Base-by-base conservation (phyloP, 2,888 invertebrate genomes). In the Trissolcus japonicus region DNA sequence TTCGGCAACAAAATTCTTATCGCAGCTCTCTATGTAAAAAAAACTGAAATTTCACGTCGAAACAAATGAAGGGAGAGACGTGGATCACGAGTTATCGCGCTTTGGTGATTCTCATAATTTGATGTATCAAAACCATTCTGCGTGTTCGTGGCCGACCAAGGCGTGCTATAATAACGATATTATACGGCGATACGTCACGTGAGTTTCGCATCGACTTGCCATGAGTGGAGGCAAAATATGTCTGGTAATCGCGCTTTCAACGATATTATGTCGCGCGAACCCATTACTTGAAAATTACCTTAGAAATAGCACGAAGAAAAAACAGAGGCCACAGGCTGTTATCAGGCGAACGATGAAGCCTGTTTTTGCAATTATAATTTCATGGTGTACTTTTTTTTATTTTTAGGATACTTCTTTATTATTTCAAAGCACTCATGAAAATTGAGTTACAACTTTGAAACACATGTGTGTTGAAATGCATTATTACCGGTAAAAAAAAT, bases 101-200 rank as follows among this genome's bases (percentile, higher is more conserved):
- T 62, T 69, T 71, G 65, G 78, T 59, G 74, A 74, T 78, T 74
- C 56, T 61, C 55, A 68, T 79, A 79, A 79, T 79, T 73, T 76
- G 76, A 79, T 76, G 76, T 76, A 79, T 78, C 75, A 72, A 69
- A 75, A 76, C 60, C 61, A 56, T 72, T 68, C 78, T 72, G 72
- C 72, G 75, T 72, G 78, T 75, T 78, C 63, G 60, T 40, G 63
- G 78, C 55, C 71, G 59, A 71, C 69, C 77, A 56, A 55, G 66
- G 76, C 55, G 72, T 63, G 71, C 71, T 75, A 78, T 75, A 71
- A 75, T 74, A 78, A 74, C 74, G 74, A 78, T 78, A 78, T 78
- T 78, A 78, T 75, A 80, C 76, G 77, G 76, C 79, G 79, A 80
- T 80, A 80, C 80, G 80, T 82, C 81, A 81, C 82, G 81, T 80